Conservation (phyloP, 2,888 invertebrate genomes). For the Abscondita cerata region DNA sequence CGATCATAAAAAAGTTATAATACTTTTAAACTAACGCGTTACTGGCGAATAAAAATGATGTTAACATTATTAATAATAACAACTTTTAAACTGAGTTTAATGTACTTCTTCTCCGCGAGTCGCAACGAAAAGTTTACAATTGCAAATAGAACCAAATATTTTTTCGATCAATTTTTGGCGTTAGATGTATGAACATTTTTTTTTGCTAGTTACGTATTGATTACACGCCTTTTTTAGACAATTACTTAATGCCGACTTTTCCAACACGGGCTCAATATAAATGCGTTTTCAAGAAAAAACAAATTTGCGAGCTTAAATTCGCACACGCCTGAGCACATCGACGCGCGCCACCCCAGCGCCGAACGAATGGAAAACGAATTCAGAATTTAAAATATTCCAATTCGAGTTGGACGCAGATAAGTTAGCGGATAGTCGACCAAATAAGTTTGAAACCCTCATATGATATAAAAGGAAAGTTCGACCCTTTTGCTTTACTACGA, state of each 20-base stretch:
- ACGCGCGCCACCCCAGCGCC: slow-evolving; percentile 14
- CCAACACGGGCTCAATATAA: slow-evolving; percentile 22
- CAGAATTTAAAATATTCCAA: slow-evolving; percentile 57
- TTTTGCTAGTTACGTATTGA: no score
- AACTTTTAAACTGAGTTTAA: slow-evolving; percentile 44
- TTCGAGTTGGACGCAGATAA: slow-evolving; percentile 55
- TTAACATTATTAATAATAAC: slow-evolving; percentile 53
- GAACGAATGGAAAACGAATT: slow-evolving; percentile 34
- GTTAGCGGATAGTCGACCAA: slow-evolving; percentile 43
- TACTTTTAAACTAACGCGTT: slow-evolving; percentile 50
- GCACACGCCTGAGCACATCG: slow-evolving; percentile 26
- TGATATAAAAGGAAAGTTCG: slow-evolving; percentile 15
- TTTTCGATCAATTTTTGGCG: neutral
- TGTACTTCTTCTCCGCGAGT: slow-evolving; percentile 22
- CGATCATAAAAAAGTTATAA: slow-evolving; percentile 51
- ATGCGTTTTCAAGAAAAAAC: slow-evolving; percentile 20
- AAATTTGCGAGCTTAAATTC: slow-evolving; percentile 29
- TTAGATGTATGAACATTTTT: neutral
- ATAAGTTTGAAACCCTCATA: slow-evolving; percentile 20
- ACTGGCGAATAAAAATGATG: slow-evolving; percentile 46
- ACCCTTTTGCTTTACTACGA: slow-evolving; percentile 24
- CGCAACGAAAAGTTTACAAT: neutral
- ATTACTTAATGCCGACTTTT: slow-evolving; percentile 14
- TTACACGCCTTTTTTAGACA: slow-evolving; percentile 14
- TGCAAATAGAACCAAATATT: neutral